Base-by-base conservation (phyloP, 2,888 invertebrate species). In the Stramonita haemastoma region DNA sequence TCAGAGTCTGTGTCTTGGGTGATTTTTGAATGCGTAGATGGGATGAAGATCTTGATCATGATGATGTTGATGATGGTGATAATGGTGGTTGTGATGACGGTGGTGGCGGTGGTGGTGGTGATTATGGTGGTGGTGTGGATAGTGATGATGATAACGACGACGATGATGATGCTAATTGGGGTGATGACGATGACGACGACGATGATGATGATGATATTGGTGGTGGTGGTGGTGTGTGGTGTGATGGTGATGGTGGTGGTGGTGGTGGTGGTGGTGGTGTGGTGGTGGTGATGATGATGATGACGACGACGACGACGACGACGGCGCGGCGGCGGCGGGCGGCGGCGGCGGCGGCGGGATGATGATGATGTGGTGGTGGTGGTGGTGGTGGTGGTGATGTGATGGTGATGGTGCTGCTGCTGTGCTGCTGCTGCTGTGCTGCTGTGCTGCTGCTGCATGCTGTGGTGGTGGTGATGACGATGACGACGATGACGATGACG, bases 361-460 rank as follows among this genome's bases (percentile, higher is more conserved):
- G 85, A 56, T 85, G 85, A 56, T 57, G 46, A 26, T 85, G n/a
- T 86, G 15, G 1, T 26, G 57, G 11, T 77, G 66, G 5, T 1
- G 17, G 66, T 73, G 73, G n/a, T 79, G 32, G 15, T 32, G 60
- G 90, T 92, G 96, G 96, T 19, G 96, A 96, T 93, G 98, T 99
- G 66, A 97, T 99, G 93, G 98, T 98, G 94, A 97, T 99, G 90
- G n/a, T n/a, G n/a, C n/a, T n/a, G n/a, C n/a, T n/a, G n/a, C n/a
- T n/a, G n/a, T n/a, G n/a, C n/a, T n/a, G n/a, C n/a, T n/a, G n/a
- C n/a, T n/a, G n/a, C n/a, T n/a, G n/a, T n/a, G n/a, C n/a, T n/a
- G n/a, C n/a, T n/a, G n/a, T n/a, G n/a, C n/a, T n/a, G n/a, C n/a
- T n/a, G n/a, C n/a, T n/a, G n/a, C n/a, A n/a, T n/a, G n/a, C n/a